Evolutionary conservation across 2,797 vertebrate species (phyloP).

Genomic region (Anguilla megastoma): DNA sequence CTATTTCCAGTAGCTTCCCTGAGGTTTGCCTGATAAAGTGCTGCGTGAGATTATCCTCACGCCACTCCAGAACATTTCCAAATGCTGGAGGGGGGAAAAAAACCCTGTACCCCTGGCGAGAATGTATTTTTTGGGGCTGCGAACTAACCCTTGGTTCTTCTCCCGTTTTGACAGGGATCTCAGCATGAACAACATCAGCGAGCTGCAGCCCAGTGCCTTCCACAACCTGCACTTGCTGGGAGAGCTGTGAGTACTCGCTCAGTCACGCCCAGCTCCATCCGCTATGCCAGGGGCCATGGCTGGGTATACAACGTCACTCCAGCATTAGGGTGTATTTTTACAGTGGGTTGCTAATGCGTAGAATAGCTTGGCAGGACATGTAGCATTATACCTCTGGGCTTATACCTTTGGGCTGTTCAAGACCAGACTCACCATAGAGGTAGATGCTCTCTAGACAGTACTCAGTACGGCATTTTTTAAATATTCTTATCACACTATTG

Average conservation of each 20-base stretch:
- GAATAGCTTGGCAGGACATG: no score
- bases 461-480: no score
- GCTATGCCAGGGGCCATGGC: neutral
- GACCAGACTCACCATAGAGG: neutral
- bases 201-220: slow-evolving; percentile 80
- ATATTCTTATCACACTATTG: no score
- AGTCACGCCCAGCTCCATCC: neutral
- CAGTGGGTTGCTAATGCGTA: neutral
- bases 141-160: neutral
- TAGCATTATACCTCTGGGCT: no score
- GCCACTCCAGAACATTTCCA: neutral
- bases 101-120: neutral
- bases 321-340: neutral
- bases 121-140: neutral
- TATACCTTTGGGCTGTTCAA: neutral
- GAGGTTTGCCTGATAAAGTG: slow-evolving; percentile 1
- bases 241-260: slow-evolving; percentile 85
- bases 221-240: slow-evolving; percentile 84
- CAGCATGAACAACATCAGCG: slow-evolving; percentile 96
- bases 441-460: neutral
- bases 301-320: neutral
- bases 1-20: neutral
- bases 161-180: slow-evolving; percentile 77
- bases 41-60: neutral
- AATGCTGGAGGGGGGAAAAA: neutral